Evolutionary conservation across 2,888 invertebrate species (phyloP).

Genomic region (Arrhopalites spinosus): DNA sequence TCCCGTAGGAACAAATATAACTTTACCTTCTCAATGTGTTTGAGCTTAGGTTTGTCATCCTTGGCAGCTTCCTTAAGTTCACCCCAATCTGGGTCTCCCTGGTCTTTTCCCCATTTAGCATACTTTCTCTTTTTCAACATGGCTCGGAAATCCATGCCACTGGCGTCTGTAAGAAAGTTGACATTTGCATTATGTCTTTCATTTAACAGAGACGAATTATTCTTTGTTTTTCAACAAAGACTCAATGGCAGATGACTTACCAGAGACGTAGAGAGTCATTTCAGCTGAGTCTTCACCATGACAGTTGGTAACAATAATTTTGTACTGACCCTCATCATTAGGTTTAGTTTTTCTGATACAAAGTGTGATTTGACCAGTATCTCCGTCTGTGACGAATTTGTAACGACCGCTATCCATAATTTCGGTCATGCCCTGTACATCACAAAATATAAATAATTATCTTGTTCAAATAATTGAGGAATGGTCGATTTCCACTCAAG

Average conservation of each 20-base stretch:
- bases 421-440: slow-evolving; percentile 76
- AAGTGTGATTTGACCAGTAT: slow-evolving; percentile 86
- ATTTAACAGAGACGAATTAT: too few species aligned
- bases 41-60: slow-evolving; percentile 76
- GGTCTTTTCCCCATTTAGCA: slow-evolving; percentile 88
- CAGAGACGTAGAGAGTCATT: slow-evolving; percentile 94
- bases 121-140: slow-evolving; percentile 96
- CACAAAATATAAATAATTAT: background rate
- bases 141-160: slow-evolving; percentile 98
- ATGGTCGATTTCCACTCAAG: too few species aligned
- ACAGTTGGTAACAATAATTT: slow-evolving; percentile 86
- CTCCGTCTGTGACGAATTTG: slow-evolving; percentile 92
- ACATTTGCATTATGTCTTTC: background rate
- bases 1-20: background rate
- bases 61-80: slow-evolving; percentile 90
- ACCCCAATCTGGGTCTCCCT: slow-evolving; percentile 91
- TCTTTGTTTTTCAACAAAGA: too few species aligned
- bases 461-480: background rate
- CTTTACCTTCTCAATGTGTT: slow-evolving; percentile 88
- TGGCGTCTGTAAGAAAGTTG: slow-evolving; percentile 73
- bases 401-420: slow-evolving; percentile 94
- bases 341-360: slow-evolving; percentile 95
- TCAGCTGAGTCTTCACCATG: slow-evolving; percentile 96
- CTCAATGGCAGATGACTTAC: too few species aligned
- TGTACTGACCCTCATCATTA: slow-evolving; percentile 96